These are phyloP conservation scores for Philhelius pedissequus DNA, from an alignment of 2,888 invertebrate genomes.

Conservation along the genomic window DNA sequence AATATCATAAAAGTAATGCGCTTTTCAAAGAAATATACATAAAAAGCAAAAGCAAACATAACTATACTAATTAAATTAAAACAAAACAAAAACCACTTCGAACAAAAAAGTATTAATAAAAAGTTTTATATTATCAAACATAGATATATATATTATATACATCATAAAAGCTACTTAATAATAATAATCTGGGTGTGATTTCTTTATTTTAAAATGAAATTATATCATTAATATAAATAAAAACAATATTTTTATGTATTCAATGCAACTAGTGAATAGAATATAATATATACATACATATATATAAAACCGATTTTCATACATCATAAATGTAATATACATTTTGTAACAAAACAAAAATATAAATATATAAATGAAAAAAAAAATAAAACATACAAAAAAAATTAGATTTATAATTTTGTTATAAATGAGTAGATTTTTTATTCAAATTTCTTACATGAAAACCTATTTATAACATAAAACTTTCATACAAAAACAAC, in stretches of 20 bases:
- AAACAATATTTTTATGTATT: slow-evolving; percentile 64
- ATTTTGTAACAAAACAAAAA: slow-evolving; percentile 51
- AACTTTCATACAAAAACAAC: slow-evolving; percentile 62
- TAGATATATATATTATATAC: slow-evolving; percentile 56
- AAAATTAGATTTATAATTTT: slow-evolving; percentile 69
- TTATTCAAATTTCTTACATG: slow-evolving; percentile 71
- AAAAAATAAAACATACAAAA: slow-evolving; percentile 29
- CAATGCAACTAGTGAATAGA: slow-evolving; percentile 66
- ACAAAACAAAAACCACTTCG: slow-evolving; percentile 42
- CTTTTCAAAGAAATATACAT: slow-evolving; percentile 39
- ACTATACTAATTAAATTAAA: neutral
- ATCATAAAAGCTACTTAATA: slow-evolving; percentile 65
- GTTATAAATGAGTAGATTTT: slow-evolving; percentile 72
- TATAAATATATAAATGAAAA: slow-evolving; percentile 17
- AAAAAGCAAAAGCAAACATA: neutral
- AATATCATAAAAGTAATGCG: slow-evolving; percentile 53
- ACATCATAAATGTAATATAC: slow-evolving; percentile 61
- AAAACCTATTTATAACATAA: slow-evolving; percentile 62
- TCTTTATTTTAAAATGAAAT: slow-evolving; percentile 65
- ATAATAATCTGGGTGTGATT: slow-evolving; percentile 68
- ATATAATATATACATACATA: slow-evolving; percentile 45
- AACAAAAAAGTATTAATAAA: slow-evolving; percentile 63
- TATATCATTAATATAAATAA: slow-evolving; percentile 60
- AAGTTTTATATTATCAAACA: slow-evolving; percentile 62
- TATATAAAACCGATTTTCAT: slow-evolving; percentile 62